Evolutionary conservation across 30 jellyfish, hydroid and myxozoan species (phyloP), one percentile per base, ranked within the genome.

Genomic region (Morbakka virulenta): DNA sequence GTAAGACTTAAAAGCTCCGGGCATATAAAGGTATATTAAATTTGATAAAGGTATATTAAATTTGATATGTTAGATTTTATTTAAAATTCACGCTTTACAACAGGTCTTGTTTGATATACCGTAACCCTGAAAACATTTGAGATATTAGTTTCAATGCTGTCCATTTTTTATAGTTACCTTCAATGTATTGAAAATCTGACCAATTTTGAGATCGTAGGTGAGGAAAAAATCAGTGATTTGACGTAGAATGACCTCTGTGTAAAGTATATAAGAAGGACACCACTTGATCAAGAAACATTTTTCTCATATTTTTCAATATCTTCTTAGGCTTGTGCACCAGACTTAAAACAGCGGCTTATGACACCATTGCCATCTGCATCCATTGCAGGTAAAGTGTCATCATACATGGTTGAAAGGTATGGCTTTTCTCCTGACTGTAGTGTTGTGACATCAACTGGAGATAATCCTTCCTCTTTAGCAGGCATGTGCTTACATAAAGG

Each of bases 401-500:
- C 34, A 3, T 89, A 89, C 89, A 76, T 89, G 89, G 49, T 27
- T 11, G 20, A 77, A 24, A 48, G 97, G 17, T 89, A 82, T 47
- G 86, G 94, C 9, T 89, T 89, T 73, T 36, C 82, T 0, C 65
- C 65, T 0, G 78, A 75, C 4, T 89, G 97, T 62, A 17, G 17
- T 3, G 89, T 89, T 12, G 74, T 76, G 14, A 94, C 97, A 11
- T 89, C 83, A 36, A 89, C 97, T 1, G 97, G 97, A 0, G 97
- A 89, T 74, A 89, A 89, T 49, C 97, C 97, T 2, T 72, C 97
- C 0, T 82, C 97, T n/a, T 51, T 89, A 32, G 95, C 95, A 41
- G 97, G 97, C 32, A 82, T 89, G 95, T 50, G 95, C 17, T 63
- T 89, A 21, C 65, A 32, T 32, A 64, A 80, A 31, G 94, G 95